These are phyloP conservation scores for Idaea aversata DNA, from an alignment of 2,888 invertebrate genomes.

Conservation along the genomic window DNA sequence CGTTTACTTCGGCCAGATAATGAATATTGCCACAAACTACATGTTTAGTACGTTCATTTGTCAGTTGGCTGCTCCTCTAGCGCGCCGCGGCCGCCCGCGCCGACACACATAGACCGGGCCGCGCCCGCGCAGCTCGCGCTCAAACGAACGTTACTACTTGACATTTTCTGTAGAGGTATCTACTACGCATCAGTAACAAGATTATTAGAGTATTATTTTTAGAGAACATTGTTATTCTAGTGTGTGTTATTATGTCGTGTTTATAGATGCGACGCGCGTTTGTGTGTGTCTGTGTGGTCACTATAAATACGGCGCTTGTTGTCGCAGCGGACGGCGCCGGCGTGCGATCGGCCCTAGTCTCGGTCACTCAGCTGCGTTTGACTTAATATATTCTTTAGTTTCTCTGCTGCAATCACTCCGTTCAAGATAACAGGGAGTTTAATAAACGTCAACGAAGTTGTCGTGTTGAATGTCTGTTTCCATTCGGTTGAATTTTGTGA, in stretches of 20 bases:
- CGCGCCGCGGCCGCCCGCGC: no score
- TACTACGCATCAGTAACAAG: constrained; percentile 34
- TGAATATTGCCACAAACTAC: constrained; percentile 2
- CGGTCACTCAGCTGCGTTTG: neutral
- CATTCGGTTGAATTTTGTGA: no score
- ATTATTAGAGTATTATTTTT: constrained; percentile 49
- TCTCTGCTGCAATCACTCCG: no score
- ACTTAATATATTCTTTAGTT: no score
- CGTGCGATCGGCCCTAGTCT: neutral
- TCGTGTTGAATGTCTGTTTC: no score
- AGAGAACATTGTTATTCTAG: constrained; percentile 43
- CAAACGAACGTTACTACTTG: constrained; percentile 5
- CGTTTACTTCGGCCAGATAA: constrained; percentile 10
- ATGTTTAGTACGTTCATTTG: constrained; percentile 10
- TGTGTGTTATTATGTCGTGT: constrained; percentile 31
- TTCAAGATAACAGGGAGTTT: no score
- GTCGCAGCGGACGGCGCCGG: neutral
- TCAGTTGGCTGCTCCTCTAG: constrained; percentile 7
- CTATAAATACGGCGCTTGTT: constrained; percentile 26
- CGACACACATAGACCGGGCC: neutral
- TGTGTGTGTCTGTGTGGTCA: constrained; percentile 50
- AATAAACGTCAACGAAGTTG: no score
- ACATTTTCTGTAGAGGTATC: constrained; percentile 20
- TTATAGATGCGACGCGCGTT: constrained; percentile 27
- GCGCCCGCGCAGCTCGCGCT: neutral